Evolutionary conservation across 1,140 invertebrate species (phyloP).

Genomic region (Streblospio benedicti): DNA sequence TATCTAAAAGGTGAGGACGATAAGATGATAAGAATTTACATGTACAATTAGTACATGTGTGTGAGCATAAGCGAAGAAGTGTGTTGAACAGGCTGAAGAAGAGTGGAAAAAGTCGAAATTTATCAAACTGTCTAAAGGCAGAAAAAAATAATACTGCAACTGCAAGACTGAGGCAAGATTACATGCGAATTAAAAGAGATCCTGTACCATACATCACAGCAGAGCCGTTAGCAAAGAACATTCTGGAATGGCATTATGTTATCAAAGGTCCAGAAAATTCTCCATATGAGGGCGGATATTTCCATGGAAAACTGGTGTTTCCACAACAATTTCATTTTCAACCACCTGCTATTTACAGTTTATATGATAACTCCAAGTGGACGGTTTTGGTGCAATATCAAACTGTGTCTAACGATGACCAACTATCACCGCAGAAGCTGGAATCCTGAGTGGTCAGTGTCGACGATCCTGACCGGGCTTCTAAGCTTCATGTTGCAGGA

Average conservation of each 20-base stretch:
- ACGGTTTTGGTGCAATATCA: constrained; percentile 58
- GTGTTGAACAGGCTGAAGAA: too few species aligned
- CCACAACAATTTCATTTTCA: constrained; percentile 96
- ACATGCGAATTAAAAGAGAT: constrained; percentile 84
- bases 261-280: constrained; percentile 81
- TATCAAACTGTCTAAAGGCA: too few species aligned
- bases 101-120: too few species aligned
- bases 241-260: constrained; percentile 96
- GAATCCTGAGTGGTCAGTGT: constrained; percentile 97
- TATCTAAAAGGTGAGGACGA: too few species aligned
- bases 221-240: constrained; percentile 88
- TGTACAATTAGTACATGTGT: too few species aligned
- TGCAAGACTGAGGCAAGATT: constrained; percentile 86
- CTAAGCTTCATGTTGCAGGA: constrained; percentile 49
- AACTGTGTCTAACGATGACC: constrained; percentile 90
- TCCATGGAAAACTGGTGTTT: constrained; percentile 94
- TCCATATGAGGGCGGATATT: constrained; percentile 86
- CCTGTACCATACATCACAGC: constrained; percentile 90
- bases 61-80: too few species aligned
- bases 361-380: constrained; percentile 99
- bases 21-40: too few species aligned
- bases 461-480: constrained; percentile 88
- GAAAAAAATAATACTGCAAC: constrained; percentile 57
- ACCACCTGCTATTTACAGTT: constrained; percentile 88
- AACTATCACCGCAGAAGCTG: constrained; percentile 96